phyloP scores from a whole-genome alignment of 2,888 invertebrate genomes.

The Venustoraphidia nigricollis region DNA sequence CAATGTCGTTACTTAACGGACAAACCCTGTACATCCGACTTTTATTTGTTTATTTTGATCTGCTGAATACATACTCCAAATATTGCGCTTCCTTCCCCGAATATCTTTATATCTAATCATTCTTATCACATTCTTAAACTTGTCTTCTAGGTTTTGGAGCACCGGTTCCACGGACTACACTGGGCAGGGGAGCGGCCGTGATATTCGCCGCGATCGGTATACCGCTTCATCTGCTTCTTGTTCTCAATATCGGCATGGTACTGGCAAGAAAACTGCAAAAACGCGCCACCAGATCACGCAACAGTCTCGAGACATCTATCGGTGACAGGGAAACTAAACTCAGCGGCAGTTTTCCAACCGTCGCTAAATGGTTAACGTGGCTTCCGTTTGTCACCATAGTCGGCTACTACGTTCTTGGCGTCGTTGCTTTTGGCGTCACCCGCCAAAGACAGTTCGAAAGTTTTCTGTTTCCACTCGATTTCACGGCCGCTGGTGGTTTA shows the following conservation, averaged over 20 bases:
- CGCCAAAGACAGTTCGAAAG: slow-evolving; percentile 35
- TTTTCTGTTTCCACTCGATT: slow-evolving; percentile 50
- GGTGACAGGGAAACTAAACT: background rate
- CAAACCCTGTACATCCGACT: too few relatives aligned
- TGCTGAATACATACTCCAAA: too few relatives aligned
- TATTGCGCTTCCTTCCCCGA: too few relatives aligned
- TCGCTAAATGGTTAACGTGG: slow-evolving; percentile 23
- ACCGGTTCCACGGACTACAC: slow-evolving; percentile 48
- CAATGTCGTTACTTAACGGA: too few relatives aligned
- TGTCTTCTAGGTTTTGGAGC: slow-evolving; percentile 47
- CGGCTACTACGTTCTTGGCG: slow-evolving; percentile 42
- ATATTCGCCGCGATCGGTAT: slow-evolving; percentile 50
- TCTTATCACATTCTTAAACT: too few relatives aligned
- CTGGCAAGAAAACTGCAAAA: slow-evolving; percentile 32
- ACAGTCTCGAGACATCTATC: slow-evolving; percentile 2
- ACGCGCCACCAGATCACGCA: slow-evolving; percentile 18
- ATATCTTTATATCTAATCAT: too few relatives aligned
- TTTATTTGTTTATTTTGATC: too few relatives aligned
- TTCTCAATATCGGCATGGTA: slow-evolving; percentile 36
- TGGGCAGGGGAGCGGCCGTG: slow-evolving; percentile 43
- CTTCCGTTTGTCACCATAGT: slow-evolving; percentile 28
- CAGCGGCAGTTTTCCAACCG: slow-evolving; percentile 3
- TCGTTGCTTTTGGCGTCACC: slow-evolving; percentile 41
- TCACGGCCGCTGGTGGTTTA: slow-evolving; percentile 52
- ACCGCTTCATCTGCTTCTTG: slow-evolving; percentile 47